These are phyloP conservation scores for Ferrisia virgata DNA, from an alignment of 2,888 invertebrate genomes.

Conservation along the genomic window DNA sequence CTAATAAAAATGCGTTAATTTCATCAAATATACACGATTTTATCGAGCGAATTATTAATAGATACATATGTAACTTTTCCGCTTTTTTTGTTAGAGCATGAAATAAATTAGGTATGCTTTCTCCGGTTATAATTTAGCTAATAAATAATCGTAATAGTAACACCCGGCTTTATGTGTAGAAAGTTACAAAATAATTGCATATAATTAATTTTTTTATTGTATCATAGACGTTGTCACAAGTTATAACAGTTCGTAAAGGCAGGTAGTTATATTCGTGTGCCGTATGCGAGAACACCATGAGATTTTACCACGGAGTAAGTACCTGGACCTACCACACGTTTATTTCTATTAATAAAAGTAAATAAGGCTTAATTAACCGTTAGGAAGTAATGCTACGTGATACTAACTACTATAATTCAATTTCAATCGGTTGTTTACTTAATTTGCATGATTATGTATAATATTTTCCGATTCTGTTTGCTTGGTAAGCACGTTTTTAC, in stretches of 20 bases:
- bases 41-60: background rate
- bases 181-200: conserved; percentile 15
- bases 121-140: background rate
- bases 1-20: background rate
- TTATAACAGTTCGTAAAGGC: background rate
- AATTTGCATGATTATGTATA: no score
- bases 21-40: background rate
- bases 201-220: conserved; percentile 16
- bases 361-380: background rate
- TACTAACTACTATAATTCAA: background rate
- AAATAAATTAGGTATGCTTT: conserved; percentile 28
- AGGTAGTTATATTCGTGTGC: background rate
- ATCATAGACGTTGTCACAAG: background rate
- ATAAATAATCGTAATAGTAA: background rate
- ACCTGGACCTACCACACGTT: background rate
- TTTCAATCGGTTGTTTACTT: background rate
- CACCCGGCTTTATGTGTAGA: background rate
- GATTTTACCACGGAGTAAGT: background rate
- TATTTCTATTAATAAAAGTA: background rate
- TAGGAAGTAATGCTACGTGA: background rate
- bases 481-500: no score
- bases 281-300: background rate
- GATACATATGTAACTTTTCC: conserved; percentile 8
- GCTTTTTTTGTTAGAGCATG: conserved; percentile 2
- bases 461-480: no score